Percentiles rank a stretch among this genome's conserved stretches.
Conservation (phyloP, 2,113 vertebrate genomes). For the Centropus unirufus region DNA sequence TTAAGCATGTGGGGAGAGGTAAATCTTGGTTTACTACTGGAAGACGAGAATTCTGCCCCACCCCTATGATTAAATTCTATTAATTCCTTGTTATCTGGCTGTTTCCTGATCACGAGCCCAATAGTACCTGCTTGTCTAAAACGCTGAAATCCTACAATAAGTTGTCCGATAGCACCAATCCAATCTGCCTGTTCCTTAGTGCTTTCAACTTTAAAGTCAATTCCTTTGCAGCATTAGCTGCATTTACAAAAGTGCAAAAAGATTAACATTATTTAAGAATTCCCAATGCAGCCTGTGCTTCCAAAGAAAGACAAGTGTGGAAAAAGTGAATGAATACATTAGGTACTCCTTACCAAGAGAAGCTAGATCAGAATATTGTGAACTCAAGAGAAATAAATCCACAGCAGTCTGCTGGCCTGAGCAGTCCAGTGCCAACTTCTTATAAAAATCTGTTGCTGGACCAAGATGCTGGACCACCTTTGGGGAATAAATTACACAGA, state of each 20-base stretch:
- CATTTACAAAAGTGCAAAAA: neutral
- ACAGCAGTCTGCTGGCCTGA: conserved; percentile 96
- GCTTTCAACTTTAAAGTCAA: neutral
- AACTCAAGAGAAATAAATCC: conserved; percentile 96
- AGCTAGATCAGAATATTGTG: conserved; percentile 93
- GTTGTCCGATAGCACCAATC: neutral
- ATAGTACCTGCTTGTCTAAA: neutral
- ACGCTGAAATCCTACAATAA: neutral
- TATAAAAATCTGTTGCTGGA: conserved; percentile 98
- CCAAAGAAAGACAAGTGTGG: neutral
- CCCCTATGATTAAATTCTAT: neutral
- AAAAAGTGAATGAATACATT: neutral
- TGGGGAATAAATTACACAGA: conserved; percentile 34
- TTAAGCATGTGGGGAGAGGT: neutral
- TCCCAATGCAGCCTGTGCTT: neutral
- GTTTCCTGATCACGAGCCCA: neutral
- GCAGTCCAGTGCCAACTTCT: conserved; percentile 97
- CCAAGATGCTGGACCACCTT: conserved; percentile 95
- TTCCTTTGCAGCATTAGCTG: neutral
- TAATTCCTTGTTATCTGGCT: neutral
- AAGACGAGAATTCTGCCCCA: neutral
- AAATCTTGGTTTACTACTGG: neutral
- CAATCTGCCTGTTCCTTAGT: neutral
- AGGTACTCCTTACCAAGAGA: conserved; percentile 85
- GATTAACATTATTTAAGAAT: neutral